phyloP scores from a whole-genome alignment of 2,888 invertebrate species.

The Tenthredo amoena region DNA sequence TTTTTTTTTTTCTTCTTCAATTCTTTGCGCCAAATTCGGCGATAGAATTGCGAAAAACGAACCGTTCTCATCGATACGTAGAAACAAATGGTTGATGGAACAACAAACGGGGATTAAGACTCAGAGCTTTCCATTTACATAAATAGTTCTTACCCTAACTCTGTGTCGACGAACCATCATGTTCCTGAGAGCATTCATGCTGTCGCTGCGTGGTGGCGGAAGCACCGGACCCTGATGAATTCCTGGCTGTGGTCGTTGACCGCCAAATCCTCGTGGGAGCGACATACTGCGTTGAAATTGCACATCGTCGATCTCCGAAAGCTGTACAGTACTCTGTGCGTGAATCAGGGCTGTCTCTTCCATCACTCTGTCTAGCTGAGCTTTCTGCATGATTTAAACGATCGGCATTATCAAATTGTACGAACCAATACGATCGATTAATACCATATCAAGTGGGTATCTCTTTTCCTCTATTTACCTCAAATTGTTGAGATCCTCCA shows the following conservation, averaged over 20 bases:
- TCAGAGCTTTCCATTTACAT: background rate
- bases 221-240: slow-evolving; percentile 71
- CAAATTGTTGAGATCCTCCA: slow-evolving; percentile 68
- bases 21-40: too few relatives aligned
- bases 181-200: slow-evolving; percentile 75
- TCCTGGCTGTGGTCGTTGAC: slow-evolving; percentile 67
- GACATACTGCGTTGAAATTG: slow-evolving; percentile 78
- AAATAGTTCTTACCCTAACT: slow-evolving; percentile 68
- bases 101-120: background rate
- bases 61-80: background rate
- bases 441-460: background rate
- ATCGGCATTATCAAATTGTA: background rate
- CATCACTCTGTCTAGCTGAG: slow-evolving; percentile 70
- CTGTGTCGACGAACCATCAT: slow-evolving; percentile 75
- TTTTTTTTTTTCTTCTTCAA: too few relatives aligned
- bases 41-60: too few relatives aligned
- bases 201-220: slow-evolving; percentile 77
- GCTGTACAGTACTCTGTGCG: slow-evolving; percentile 70
- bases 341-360: slow-evolving; percentile 69
- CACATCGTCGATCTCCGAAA: slow-evolving; percentile 70
- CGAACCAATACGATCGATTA: background rate
- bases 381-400: slow-evolving; percentile 60
- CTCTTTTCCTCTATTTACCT: slow-evolving; percentile 60
- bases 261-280: slow-evolving; percentile 77
- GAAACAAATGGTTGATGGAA: background rate